A percentile compares a stretch with the other conserved stretches of the same genome.
phyloP scores from a whole-genome alignment of 2,797 vertebrate genomes.

The Bovichtus diacanthus region DNA sequence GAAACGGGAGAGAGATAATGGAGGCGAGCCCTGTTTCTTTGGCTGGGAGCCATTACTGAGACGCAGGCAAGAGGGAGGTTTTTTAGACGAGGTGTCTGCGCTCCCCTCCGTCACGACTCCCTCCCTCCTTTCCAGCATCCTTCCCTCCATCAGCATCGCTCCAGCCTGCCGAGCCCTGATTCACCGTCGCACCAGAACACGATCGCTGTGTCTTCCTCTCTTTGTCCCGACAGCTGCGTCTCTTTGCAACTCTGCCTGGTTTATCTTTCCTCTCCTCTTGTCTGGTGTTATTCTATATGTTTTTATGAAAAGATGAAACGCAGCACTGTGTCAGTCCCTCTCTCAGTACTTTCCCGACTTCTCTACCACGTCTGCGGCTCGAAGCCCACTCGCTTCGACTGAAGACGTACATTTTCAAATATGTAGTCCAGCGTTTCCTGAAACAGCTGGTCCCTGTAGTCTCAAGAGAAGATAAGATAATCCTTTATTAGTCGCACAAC shows the following conservation, averaged over 20 bases:
- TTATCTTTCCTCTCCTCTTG: background rate
- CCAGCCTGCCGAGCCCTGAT: conserved; percentile 27
- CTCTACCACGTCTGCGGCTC: background rate
- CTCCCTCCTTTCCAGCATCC: conserved; percentile 29
- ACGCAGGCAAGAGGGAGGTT: conserved; percentile 59
- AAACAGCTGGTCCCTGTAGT: background rate
- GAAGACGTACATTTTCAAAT: background rate
- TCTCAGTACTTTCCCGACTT: background rate
- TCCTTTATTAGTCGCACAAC: too few relatives aligned
- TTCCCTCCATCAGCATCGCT: conserved; percentile 51
- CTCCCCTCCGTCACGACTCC: conserved; percentile 67
- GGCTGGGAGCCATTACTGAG: conserved; percentile 67
- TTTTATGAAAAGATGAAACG: background rate
- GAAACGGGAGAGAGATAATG: conserved; percentile 64
- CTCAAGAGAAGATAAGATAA: too few relatives aligned
- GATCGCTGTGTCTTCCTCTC: background rate
- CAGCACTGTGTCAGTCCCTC: background rate
- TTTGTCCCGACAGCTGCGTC: conserved; percentile 15
- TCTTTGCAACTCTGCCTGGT: background rate
- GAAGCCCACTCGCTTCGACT: background rate
- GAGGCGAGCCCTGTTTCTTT: conserved; percentile 63
- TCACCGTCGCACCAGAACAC: conserved; percentile 11
- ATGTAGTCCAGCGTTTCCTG: background rate
- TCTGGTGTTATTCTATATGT: background rate
- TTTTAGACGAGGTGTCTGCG: conserved; percentile 62